Percentiles rank a stretch among this genome's conserved stretches.
phyloP scores from a whole-genome alignment of 64 coral and sea anemone species.

The Montipora efflorescens region DNA sequence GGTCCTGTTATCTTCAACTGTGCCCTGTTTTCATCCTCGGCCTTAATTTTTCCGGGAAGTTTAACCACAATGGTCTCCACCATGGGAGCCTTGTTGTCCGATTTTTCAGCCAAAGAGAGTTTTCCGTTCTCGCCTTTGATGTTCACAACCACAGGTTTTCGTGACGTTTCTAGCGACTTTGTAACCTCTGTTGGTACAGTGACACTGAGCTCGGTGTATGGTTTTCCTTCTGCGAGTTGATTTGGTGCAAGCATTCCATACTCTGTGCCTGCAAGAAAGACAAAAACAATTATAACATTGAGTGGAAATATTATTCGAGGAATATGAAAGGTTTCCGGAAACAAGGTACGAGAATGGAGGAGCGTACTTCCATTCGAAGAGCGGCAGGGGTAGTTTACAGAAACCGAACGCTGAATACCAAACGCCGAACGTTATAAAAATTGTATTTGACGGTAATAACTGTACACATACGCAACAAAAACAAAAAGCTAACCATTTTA shows the following conservation, averaged over 20 bases:
- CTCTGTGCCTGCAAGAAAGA: background rate
- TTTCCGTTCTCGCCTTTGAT: slow-evolving; percentile 86
- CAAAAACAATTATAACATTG: background rate
- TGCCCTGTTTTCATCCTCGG: slow-evolving; percentile 14
- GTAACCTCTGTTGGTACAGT: slow-evolving; percentile 86
- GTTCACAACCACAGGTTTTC: slow-evolving; percentile 88
- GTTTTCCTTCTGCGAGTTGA: background rate
- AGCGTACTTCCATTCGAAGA: no score
- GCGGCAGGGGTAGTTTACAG: no score
- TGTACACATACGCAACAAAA: no score
- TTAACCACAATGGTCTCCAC: slow-evolving; percentile 76
- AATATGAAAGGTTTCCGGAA: no score
- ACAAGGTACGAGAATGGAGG: no score
- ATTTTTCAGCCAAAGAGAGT: slow-evolving; percentile 50
- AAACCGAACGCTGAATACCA: no score
- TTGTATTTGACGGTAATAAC: no score
- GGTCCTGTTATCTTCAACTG: slow-evolving; percentile 20
- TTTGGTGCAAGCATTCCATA: background rate
- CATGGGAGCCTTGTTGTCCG: slow-evolving; percentile 73
- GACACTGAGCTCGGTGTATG: slow-evolving; percentile 72
- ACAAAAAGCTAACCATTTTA: no score
- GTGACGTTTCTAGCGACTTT: slow-evolving; percentile 70
- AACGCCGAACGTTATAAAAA: no score
- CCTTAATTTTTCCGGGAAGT: slow-evolving; percentile 52
- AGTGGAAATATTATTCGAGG: background rate